phyloP scores from a whole-genome alignment of 2,797 vertebrate genomes.

The Rhadinocentrus ornatus region DNA sequence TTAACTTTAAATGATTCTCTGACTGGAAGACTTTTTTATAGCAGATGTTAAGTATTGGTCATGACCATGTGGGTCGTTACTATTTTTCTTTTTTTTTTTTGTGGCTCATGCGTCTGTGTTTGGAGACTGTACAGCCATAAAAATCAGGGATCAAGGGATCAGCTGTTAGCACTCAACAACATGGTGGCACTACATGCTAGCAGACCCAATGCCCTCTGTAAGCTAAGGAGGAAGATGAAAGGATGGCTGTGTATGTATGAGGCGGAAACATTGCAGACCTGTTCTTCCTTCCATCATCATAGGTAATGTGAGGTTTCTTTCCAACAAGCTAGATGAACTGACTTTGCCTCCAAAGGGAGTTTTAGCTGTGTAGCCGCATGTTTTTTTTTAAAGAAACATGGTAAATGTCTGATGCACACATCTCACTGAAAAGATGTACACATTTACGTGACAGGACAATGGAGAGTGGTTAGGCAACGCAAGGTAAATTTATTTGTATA shows the following conservation, averaged over 20 bases:
- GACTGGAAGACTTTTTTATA: constrained; percentile 19
- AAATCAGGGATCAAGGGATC: too few species aligned
- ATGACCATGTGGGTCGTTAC: constrained; percentile 19
- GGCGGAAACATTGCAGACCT: background rate
- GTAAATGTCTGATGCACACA: background rate
- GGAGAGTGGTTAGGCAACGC: too few species aligned
- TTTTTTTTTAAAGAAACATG: background rate
- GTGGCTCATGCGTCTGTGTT: too few species aligned
- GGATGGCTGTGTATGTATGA: too few species aligned
- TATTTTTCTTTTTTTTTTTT: constrained; percentile 12
- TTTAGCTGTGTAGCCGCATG: background rate
- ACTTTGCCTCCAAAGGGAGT: background rate
- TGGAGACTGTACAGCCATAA: too few species aligned
- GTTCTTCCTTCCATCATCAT: background rate
- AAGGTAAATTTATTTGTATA: too few species aligned
- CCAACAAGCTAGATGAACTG: background rate
- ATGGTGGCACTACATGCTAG: too few species aligned
- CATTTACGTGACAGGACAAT: too few species aligned
- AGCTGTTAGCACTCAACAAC: too few species aligned
- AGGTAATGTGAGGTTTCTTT: background rate
- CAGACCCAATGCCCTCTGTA: too few species aligned
- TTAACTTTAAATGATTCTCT: constrained; percentile 65
- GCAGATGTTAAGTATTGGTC: constrained; percentile 52
- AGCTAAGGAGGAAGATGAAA: too few species aligned
- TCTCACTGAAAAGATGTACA: too few species aligned